Evolutionary conservation across 2,888 invertebrate species (phyloP), one percentile per base, ranked within the genome.

Genomic region (Desoria tigrina): DNA sequence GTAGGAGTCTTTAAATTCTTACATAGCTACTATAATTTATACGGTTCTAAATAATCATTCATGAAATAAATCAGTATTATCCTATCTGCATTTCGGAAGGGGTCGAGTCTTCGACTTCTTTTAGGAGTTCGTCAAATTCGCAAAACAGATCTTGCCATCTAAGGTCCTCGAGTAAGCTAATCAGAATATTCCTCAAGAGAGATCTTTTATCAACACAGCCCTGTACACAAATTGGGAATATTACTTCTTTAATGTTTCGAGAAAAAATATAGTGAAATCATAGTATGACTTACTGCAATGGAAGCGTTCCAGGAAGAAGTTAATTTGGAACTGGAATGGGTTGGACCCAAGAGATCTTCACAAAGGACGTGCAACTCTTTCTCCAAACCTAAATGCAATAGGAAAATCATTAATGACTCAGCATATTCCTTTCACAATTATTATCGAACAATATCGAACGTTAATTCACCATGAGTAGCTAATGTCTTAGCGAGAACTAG

Each of bases 321-420:
- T 1, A 82, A 80, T 0, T 84, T 84, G 1, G 84, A 83, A 66
- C 84, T 82, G 3, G 77, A 73, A 78, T 89, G 88, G 73, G 86
- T 85, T 23, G 91, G 90, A 0, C 91, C 91, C 75, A 93, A 81
- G 77, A 93, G 83, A 77, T 90, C 89, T 79, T 90, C 89, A 76
- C 92, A 83, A 75, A 92, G 85, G 61, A 85, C 81, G 63, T 92
- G 83, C 61, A 93, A 79, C 76, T 89, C 86, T 62, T 85, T 85
- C 79, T 91, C 90, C 21, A 87, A 84, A 55, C 88, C 87, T 87
- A 78, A 66, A 9, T 18, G 6, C 9, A 16, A 45, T 45, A 11
- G n/a, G 6, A 6, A 32, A 32, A 32, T 7, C 4, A 32, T 32
- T 7, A 32, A 32, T 32, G 32, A 32, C 11, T 32, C 32, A 32